These are phyloP conservation scores for Triplophysa yarkandensis DNA, from an alignment of 2,797 vertebrate species.

Conservation along the genomic window DNA sequence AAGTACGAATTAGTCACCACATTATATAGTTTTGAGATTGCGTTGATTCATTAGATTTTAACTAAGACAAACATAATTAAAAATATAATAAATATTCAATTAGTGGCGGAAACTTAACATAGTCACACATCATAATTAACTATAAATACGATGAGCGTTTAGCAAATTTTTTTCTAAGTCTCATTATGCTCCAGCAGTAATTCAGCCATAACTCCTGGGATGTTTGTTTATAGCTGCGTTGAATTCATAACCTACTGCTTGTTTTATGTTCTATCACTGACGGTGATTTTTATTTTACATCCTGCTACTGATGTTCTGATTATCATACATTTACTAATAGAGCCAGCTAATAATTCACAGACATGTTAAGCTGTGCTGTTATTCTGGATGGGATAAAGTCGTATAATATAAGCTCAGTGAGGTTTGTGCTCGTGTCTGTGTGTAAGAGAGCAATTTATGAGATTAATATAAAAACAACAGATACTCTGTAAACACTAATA, in stretches of 20 bases:
- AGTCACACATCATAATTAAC: constrained; percentile 24
- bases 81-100: neutral
- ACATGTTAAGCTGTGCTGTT: constrained; percentile 30
- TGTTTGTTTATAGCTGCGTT: constrained; percentile 52
- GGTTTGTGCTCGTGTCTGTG: constrained; percentile 10
- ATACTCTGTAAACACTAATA: constrained; percentile 39
- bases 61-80: neutral
- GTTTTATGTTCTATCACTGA: constrained; percentile 32
- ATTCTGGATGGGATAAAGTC: constrained; percentile 46
- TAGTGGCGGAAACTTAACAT: neutral
- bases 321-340: constrained; percentile 61
- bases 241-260: constrained; percentile 48
- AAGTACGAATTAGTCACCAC: constrained; percentile 19
- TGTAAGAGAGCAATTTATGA: constrained; percentile 41
- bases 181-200: constrained; percentile 48
- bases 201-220: constrained; percentile 46
- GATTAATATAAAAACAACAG: constrained; percentile 43
- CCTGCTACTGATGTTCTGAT: constrained; percentile 60
- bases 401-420: constrained; percentile 29
- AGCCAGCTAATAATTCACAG: constrained; percentile 53
- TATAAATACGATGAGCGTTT: constrained; percentile 29
- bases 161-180: constrained; percentile 28
- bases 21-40: too few species aligned
- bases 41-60: neutral
- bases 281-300: constrained; percentile 50